These are phyloP conservation scores for Glareola pratincola DNA, from an alignment of 2,113 vertebrate species.

Conservation along the genomic window DNA sequence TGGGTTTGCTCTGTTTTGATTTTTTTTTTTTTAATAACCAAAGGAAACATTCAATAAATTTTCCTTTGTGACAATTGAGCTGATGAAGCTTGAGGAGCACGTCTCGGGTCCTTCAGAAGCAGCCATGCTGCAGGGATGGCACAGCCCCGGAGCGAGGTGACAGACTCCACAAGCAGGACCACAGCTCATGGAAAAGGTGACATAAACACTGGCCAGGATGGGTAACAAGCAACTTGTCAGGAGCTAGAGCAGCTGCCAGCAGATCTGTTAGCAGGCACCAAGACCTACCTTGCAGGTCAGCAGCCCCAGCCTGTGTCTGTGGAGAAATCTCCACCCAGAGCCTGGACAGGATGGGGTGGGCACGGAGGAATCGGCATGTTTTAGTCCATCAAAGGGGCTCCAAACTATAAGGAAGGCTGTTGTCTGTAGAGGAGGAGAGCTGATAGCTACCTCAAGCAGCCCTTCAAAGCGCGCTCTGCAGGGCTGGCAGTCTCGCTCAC, in stretches of 20 bases:
- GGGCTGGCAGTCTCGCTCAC: not conserved
- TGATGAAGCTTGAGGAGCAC: not conserved
- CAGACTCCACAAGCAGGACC: accelerated
- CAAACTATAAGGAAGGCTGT: not conserved
- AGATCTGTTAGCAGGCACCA: accelerated
- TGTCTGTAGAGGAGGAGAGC: not conserved
- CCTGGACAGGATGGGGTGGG: not conserved
- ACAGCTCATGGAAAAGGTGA: accelerated
- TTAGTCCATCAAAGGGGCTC: not conserved
- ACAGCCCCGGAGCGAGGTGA: too few species aligned
- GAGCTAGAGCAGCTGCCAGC: not conserved
- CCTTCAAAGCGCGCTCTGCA: accelerated
- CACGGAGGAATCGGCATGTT: not conserved
- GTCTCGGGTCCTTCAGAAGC: not conserved
- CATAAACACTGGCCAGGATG: accelerated
- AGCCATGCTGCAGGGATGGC: not conserved
- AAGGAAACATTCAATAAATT: not conserved
- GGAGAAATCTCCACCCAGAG: not conserved
- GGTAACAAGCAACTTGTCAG: accelerated
- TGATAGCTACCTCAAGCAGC: not conserved
- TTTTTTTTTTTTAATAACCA: not conserved
- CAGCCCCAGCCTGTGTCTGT: not conserved
- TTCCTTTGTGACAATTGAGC: not conserved
- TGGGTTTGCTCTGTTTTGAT: not conserved
- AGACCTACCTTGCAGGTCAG: too few species aligned